Evolutionary conservation across 35 echinoderm and acorn worm species (phyloP).

Genomic region (Chiridota heheva): DNA sequence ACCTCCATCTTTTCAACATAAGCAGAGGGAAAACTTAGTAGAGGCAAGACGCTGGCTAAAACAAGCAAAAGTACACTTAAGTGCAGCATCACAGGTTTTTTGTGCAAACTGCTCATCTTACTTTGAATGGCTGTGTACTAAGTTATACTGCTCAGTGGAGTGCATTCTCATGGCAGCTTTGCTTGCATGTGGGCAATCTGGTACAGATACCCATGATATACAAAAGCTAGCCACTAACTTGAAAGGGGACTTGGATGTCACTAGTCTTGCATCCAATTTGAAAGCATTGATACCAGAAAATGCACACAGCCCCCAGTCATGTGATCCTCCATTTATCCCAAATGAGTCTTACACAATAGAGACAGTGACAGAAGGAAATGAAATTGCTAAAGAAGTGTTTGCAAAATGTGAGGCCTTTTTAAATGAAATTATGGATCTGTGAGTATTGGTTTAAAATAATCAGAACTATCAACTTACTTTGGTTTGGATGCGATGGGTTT

Average conservation of each 20-base stretch:
- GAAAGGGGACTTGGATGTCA: neutral
- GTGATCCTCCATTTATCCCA: no score
- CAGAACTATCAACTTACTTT: no score
- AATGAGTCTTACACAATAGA: no score
- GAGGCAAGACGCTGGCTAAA: constrained; percentile 1
- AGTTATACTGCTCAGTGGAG: neutral
- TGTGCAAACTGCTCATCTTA: neutral
- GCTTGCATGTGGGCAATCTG: constrained; percentile 3
- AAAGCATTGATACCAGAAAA: no score
- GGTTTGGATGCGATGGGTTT: no score
- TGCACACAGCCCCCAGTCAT: no score
- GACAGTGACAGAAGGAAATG: no score
- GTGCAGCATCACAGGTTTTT: neutral
- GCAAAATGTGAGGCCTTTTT: no score
- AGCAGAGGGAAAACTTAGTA: neutral
- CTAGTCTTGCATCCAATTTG: neutral
- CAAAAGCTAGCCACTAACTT: neutral
- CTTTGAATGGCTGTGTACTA: constrained; percentile 3
- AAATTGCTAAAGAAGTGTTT: no score
- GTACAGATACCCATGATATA: neutral
- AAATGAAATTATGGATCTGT: no score
- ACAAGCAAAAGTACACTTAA: neutral
- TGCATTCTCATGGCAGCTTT: neutral
- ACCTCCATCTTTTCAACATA: constrained; percentile 17
- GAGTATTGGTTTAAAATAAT: no score